These are phyloP conservation scores for Drosophila insularis DNA, from an alignment of 1,140 invertebrate species.

Conservation along the genomic window DNA sequence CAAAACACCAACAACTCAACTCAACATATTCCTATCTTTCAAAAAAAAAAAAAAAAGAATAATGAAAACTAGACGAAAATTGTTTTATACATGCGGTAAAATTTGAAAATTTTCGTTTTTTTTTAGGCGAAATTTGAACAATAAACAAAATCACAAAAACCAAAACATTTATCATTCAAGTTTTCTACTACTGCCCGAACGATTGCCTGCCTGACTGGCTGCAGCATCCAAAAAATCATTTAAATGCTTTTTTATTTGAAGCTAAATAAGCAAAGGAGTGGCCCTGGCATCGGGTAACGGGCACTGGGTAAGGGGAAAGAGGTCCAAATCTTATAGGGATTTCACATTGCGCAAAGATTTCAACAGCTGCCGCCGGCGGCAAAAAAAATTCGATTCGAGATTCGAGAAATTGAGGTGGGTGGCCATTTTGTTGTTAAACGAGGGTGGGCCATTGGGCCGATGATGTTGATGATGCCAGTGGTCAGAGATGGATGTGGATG, in stretches of 20 bases:
- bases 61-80: slow-evolving; percentile 27
- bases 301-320: slow-evolving; percentile 7
- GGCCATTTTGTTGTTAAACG: slow-evolving; percentile 63
- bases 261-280: slow-evolving; percentile 77
- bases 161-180: slow-evolving; percentile 81
- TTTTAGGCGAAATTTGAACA: slow-evolving; percentile 76
- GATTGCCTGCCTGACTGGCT: not conserved
- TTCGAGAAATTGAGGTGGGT: slow-evolving; percentile 66
- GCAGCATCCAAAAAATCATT: slow-evolving; percentile 61
- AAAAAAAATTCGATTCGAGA: slow-evolving; percentile 41
- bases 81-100: slow-evolving; percentile 74
- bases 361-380: slow-evolving; percentile 58
- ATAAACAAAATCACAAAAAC: slow-evolving; percentile 81
- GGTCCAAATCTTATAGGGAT: slow-evolving; percentile 12
- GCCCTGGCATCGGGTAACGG: slow-evolving; percentile 10
- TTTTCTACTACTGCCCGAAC: slow-evolving; percentile 21
- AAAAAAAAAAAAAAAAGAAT: slow-evolving; percentile 40
- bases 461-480: slow-evolving; percentile 17
- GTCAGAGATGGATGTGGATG: not conserved
- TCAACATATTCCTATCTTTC: slow-evolving; percentile 60
- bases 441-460: slow-evolving; percentile 27
- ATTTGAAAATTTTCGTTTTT: slow-evolving; percentile 56
- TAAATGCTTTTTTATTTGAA: slow-evolving; percentile 80
- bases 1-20: slow-evolving; percentile 60
- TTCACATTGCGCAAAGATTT: slow-evolving; percentile 72